A percentile compares a stretch with the other conserved stretches of the same genome.
Conservation (phyloP, 2,888 invertebrate species). For the Teleiodes luculella region DNA sequence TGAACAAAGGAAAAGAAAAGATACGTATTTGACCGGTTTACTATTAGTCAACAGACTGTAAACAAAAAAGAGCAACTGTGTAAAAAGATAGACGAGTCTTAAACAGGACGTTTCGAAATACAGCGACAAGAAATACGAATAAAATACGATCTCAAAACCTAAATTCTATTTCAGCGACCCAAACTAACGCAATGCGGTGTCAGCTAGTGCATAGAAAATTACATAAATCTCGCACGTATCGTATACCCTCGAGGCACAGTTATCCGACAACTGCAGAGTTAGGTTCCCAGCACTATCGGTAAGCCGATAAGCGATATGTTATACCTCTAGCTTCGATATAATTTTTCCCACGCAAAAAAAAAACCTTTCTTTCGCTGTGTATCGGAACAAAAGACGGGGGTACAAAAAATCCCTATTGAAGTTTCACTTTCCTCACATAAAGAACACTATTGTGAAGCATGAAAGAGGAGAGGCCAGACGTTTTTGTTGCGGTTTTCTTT, state of each 20-base stretch:
- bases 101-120: background rate
- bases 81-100: background rate
- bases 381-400: constrained; percentile 43
- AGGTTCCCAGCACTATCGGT: constrained; percentile 26
- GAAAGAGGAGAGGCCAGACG: constrained; percentile 37
- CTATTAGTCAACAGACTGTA: no score
- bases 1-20: no score
- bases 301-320: constrained; percentile 45
- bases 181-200: constrained; percentile 1
- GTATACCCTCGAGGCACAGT: constrained; percentile 2
- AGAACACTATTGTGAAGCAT: constrained; percentile 46
- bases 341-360: constrained; percentile 50
- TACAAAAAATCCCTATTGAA: constrained; percentile 47
- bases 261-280: constrained; percentile 17
- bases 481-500: constrained; percentile 42
- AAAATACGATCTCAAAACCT: constrained; percentile 9
- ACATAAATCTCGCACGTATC: constrained; percentile 9
- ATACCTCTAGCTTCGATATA: constrained; percentile 37
- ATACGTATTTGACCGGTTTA: no score
- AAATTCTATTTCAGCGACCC: constrained; percentile 1
- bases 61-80: background rate
- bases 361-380: constrained; percentile 39
- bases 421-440: constrained; percentile 61
- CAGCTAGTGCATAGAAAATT: constrained; percentile 2
- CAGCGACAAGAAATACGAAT: background rate